These are phyloP conservation scores for Paratilapia polleni DNA, from an alignment of 2,113 vertebrate genomes.

Conservation along the genomic window DNA sequence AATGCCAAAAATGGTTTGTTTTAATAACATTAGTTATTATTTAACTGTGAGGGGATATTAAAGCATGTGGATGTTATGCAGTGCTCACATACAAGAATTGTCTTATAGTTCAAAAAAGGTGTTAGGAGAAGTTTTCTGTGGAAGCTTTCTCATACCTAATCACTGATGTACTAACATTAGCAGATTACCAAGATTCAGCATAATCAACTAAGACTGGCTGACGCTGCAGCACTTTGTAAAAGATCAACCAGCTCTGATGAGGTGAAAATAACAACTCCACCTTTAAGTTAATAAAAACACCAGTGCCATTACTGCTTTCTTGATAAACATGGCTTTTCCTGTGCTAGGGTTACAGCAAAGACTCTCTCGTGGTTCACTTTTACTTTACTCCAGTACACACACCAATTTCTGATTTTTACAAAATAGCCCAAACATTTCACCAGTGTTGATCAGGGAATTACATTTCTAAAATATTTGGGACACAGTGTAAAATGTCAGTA, in stretches of 20 bases:
- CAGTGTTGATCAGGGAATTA: accelerated
- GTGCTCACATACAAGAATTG: background rate
- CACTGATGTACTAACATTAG: background rate
- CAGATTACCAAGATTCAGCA: background rate
- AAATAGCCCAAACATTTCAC: background rate
- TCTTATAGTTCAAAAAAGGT: background rate
- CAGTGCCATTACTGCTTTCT: background rate
- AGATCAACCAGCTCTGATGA: background rate
- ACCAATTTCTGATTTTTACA: background rate
- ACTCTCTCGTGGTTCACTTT: background rate
- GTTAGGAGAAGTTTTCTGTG: background rate
- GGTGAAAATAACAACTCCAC: background rate
- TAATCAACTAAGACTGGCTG: background rate
- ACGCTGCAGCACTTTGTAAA: background rate
- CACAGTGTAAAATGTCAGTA: background rate
- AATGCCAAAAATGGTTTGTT: background rate
- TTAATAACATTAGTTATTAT: background rate
- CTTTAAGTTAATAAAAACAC: background rate
- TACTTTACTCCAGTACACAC: background rate
- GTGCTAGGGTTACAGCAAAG: background rate
- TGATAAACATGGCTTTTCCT: background rate
- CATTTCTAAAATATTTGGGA: background rate
- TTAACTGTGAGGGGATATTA: background rate
- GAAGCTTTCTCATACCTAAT: background rate
- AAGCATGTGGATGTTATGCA: background rate